Evolutionary conservation across 2,888 invertebrate genomes (phyloP), one percentile per base, ranked within the genome.

Genomic region (Cerceris rybyensis): DNA sequence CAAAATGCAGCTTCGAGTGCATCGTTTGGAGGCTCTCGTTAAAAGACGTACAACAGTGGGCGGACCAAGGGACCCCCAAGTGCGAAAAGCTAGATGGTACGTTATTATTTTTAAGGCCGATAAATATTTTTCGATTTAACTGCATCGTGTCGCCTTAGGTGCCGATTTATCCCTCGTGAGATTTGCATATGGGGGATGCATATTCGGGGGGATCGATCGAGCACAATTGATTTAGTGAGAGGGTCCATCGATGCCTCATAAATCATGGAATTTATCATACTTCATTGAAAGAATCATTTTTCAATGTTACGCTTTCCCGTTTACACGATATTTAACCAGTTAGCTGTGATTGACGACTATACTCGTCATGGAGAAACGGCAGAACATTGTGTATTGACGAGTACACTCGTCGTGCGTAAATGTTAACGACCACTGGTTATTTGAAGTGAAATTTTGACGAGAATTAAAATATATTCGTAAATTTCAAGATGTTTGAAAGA

Each of bases 191-290:
- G 50, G 39, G 46, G 59, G 65, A 55, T 42, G 63, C 43, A n/a
- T 60, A 65, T 73, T 43, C 54, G 57, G 54, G 43, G 41, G 65
- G 63, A 80, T 79, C 79, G 84, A 81, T 76, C 76, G 72, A 55
- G 61, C 43, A 43, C 54, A 71, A 84, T 80, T 84, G 84, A 84
- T 84, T 84, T 80, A 82, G 66, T 46, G 75, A 59, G 67, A 39
- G 70, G 70, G 50, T 43, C 54, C 70, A 46, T 43, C 71, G 57
- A 72, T 73, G 16, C 41, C 11, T 28, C 55, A 59, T 82, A 84
- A 84, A 84, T 84, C 83, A 80, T 59, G 28, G 46, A n/a, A 16
- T 64, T 57, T 14, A 63, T 59, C 59, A 28, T 46, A 57, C 70
- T 70, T 75, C 77, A 80, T 65, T 6, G 17, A 14, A 5, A 13